phyloP scores from a whole-genome alignment of 1,140 invertebrate species.

The Zaprionus davidi region DNA sequence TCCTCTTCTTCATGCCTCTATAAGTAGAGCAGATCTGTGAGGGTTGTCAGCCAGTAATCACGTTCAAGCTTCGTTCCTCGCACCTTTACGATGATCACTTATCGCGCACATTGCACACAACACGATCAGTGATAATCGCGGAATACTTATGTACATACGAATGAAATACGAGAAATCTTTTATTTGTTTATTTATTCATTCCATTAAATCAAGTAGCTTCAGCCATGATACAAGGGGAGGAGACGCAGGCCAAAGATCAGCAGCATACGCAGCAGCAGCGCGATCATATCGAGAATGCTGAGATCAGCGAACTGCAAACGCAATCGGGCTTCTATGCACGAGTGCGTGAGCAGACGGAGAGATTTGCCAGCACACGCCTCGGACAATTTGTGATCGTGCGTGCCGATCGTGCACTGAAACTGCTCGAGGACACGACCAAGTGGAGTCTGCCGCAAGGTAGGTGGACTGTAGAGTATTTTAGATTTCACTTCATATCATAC shows the following conservation, averaged over 20 bases:
- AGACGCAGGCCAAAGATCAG: constrained; percentile 48
- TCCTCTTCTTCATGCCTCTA: constrained; percentile 8
- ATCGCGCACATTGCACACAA: constrained; percentile 1
- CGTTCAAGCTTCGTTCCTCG: constrained; percentile 41
- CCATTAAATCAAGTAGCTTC: constrained; percentile 23
- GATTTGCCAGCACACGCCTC: constrained; percentile 65
- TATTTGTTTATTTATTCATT: constrained; percentile 9
- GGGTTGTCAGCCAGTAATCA: constrained; percentile 58
- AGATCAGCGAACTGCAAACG: constrained; percentile 64
- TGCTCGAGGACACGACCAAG: constrained; percentile 77
- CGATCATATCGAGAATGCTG: constrained; percentile 72
- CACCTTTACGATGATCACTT: constrained; percentile 44
- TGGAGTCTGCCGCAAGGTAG: constrained; percentile 79
- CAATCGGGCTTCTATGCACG: constrained; percentile 58
- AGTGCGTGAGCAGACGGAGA: constrained; percentile 64
- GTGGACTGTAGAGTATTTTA: not conserved
- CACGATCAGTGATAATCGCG: constrained; percentile 3
- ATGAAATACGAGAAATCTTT: constrained; percentile 15
- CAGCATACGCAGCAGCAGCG: constrained; percentile 53
- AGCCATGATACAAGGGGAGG: constrained; percentile 57
- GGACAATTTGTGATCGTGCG: constrained; percentile 70
- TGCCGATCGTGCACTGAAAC: constrained; percentile 58
- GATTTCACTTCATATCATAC: not conserved
- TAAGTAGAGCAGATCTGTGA: constrained; percentile 14
- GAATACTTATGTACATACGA: not conserved